These are phyloP conservation scores for Anagyrus pseudococci DNA, from an alignment of 2,888 invertebrate species.

Conservation along the genomic window DNA sequence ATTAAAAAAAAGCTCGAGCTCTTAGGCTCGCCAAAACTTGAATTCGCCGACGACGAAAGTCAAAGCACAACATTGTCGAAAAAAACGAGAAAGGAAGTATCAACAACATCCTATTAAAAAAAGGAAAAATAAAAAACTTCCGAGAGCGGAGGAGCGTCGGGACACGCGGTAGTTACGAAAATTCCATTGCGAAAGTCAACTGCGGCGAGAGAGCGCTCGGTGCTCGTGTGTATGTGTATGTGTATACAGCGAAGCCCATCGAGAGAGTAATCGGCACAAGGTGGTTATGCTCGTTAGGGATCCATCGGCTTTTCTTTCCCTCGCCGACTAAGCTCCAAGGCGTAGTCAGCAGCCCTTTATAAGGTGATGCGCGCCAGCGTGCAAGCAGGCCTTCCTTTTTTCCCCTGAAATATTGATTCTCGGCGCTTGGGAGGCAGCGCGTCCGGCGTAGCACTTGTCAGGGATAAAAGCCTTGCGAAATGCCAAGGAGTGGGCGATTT, in stretches of 20 bases:
- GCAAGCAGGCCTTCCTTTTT: slow-evolving; percentile 12
- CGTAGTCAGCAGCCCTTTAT: slow-evolving; percentile 21
- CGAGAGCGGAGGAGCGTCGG: too few species aligned
- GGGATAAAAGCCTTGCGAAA: not conserved
- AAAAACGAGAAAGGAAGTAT: too few species aligned
- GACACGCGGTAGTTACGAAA: slow-evolving; percentile 15
- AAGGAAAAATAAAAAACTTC: too few species aligned
- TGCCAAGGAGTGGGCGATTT: not conserved
- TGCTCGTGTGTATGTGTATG: not conserved
- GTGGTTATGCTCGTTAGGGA: slow-evolving; percentile 50
- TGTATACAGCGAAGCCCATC: slow-evolving; percentile 21
- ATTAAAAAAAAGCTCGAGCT: too few species aligned
- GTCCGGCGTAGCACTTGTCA: too few species aligned
- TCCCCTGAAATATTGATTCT: slow-evolving; percentile 2
- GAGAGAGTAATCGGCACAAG: slow-evolving; percentile 51
- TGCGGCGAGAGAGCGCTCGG: too few species aligned
- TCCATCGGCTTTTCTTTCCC: slow-evolving; percentile 23
- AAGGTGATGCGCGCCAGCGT: slow-evolving; percentile 13
- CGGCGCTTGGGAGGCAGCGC: not conserved
- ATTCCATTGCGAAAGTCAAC: slow-evolving; percentile 8
- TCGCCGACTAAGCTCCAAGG: not conserved
- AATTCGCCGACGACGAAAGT: too few species aligned
- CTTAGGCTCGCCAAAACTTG: too few species aligned
- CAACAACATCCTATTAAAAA: too few species aligned
- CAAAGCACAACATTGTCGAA: too few species aligned